These are phyloP conservation scores for Chorisops tibialis DNA, from an alignment of 2,888 invertebrate species.

Conservation along the genomic window DNA sequence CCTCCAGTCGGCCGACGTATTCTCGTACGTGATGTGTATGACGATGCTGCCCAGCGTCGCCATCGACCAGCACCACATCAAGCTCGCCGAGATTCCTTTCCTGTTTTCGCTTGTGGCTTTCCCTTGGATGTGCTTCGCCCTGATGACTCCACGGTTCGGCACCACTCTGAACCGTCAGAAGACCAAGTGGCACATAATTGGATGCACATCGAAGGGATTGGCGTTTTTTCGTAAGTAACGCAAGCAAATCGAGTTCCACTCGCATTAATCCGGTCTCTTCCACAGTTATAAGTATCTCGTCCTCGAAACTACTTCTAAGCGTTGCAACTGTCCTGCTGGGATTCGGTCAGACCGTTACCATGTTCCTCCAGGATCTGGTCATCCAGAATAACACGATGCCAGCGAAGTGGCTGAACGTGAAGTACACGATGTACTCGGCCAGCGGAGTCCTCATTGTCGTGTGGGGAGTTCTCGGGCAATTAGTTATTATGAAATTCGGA, in stretches of 20 bases:
- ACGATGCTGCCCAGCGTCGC: constrained; percentile 49
- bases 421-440: constrained; percentile 47
- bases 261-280: neutral
- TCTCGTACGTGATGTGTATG: constrained; percentile 51
- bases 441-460: constrained; percentile 47
- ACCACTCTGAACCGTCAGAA: constrained; percentile 46
- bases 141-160: constrained; percentile 51
- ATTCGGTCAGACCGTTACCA: constrained; percentile 50
- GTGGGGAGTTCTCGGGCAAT: constrained; percentile 48
- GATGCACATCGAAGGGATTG: constrained; percentile 47
- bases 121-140: constrained; percentile 52
- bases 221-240: constrained; percentile 46
- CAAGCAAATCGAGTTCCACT: neutral
- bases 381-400: constrained; percentile 49
- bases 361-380: constrained; percentile 48
- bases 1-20: constrained; percentile 47
- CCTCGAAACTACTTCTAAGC: constrained; percentile 48
- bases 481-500: constrained; percentile 46
- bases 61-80: constrained; percentile 48
- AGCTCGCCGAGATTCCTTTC: constrained; percentile 50
- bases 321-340: constrained; percentile 49
- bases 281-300: constrained; percentile 49
- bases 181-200: constrained; percentile 48
- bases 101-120: constrained; percentile 51
- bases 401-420: constrained; percentile 48